Evolutionary conservation across 2,113 vertebrate species (phyloP).

Genomic region (Psilopsiagon aurifrons): DNA sequence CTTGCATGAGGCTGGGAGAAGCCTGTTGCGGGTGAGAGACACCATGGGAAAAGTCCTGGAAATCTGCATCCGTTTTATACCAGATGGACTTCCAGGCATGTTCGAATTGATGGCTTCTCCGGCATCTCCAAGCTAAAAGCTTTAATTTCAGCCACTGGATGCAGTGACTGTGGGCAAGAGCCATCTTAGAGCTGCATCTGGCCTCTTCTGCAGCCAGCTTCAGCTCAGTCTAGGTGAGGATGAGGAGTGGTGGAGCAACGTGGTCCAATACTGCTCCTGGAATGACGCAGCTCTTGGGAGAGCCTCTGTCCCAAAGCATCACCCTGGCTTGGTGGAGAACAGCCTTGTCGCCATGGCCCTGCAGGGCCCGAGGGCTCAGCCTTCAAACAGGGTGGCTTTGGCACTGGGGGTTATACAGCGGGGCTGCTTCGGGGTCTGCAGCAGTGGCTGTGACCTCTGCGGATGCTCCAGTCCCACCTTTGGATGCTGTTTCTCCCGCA

Average conservation of each 20-base stretch:
- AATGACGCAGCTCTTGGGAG: background rate
- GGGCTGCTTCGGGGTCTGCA: background rate
- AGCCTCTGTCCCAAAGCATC: background rate
- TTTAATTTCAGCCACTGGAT: background rate
- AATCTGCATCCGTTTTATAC: background rate
- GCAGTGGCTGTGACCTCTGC: background rate
- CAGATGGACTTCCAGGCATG: background rate
- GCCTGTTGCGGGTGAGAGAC: background rate
- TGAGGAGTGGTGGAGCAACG: rapidly evolving
- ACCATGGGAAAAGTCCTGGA: background rate
- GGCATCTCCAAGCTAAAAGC: background rate
- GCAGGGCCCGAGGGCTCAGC: background rate
- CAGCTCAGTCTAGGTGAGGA: background rate
- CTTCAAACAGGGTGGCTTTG: background rate
- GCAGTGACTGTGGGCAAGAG: background rate
- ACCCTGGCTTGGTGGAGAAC: background rate
- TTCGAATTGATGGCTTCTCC: background rate
- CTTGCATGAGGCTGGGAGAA: background rate
- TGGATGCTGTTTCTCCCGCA: background rate
- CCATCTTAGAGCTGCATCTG: background rate
- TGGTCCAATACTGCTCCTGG: background rate
- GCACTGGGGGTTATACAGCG: rapidly evolving
- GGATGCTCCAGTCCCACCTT: background rate
- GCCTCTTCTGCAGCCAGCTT: background rate
- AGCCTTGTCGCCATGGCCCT: background rate